Conservation (phyloP, 2,888 invertebrate species). For the Lochmaea crataegi region DNA sequence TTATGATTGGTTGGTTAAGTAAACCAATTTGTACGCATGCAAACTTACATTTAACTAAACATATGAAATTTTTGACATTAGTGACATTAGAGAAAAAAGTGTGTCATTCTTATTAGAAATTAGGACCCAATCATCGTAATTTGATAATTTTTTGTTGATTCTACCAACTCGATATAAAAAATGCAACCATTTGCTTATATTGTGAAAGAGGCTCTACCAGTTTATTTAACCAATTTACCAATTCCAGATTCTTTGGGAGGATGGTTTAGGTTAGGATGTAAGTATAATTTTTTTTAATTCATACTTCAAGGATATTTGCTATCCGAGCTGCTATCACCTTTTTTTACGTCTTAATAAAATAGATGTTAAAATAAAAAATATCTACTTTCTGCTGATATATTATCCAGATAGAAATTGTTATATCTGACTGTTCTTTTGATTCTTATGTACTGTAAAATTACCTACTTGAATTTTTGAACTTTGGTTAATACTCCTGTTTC, state of each 20-base stretch:
- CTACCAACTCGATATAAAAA: constrained; percentile 29
- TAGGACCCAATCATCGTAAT: neutral
- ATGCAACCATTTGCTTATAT: constrained; percentile 71
- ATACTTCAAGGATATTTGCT: constrained; percentile 7
- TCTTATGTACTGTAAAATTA: too few relatives aligned
- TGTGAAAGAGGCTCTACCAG: constrained; percentile 83
- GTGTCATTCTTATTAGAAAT: neutral
- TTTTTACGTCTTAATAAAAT: constrained; percentile 34
- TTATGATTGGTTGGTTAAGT: neutral
- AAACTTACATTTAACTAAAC: neutral
- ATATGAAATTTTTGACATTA: neutral
- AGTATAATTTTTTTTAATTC: constrained; percentile 56
- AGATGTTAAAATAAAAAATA: constrained; percentile 1
- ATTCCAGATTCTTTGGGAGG: constrained; percentile 87
- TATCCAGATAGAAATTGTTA: too few relatives aligned
- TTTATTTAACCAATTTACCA: constrained; percentile 85
- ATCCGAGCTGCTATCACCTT: constrained; percentile 21
- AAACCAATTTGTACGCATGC: neutral
- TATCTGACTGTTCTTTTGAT: too few relatives aligned
- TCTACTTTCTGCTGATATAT: too few relatives aligned
- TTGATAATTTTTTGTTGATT: neutral
- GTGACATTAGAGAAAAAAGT: constrained; percentile 5
- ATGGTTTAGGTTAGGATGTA: constrained; percentile 88
- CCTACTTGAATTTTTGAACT: too few relatives aligned
- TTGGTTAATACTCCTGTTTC: too few relatives aligned